Evolutionary conservation across 2,113 vertebrate genomes (phyloP).

Genomic region (Malurus elegans): DNA sequence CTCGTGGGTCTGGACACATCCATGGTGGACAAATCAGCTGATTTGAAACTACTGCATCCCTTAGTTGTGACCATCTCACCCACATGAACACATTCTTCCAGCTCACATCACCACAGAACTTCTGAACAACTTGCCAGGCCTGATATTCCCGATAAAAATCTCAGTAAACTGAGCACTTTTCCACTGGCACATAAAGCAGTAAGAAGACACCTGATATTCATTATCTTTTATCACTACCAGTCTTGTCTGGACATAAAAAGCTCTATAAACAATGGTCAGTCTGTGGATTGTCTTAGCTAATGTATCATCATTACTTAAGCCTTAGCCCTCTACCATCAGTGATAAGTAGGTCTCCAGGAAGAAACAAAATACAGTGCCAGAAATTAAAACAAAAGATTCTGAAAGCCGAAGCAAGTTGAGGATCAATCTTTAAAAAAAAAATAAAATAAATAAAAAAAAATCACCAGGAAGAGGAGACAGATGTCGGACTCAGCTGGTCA

Average conservation of each 20-base stretch:
- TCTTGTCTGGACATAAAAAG: slow-evolving; percentile 19
- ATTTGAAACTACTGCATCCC: neutral
- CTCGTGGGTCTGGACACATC: neutral
- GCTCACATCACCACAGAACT: neutral
- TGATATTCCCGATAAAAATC: neutral
- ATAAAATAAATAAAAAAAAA: neutral
- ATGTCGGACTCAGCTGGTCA: slow-evolving; percentile 30
- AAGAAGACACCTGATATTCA: slow-evolving; percentile 34
- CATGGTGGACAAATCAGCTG: neutral
- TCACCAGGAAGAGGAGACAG: slow-evolving; percentile 19
- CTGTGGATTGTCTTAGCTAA: slow-evolving; percentile 36
- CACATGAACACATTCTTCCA: neutral
- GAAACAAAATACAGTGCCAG: slow-evolving; percentile 56
- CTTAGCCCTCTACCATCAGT: neutral
- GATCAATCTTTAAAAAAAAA: neutral
- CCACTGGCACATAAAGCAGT: neutral
- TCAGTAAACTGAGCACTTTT: neutral
- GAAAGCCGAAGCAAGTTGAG: neutral
- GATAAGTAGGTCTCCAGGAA: slow-evolving; percentile 40
- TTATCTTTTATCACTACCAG: slow-evolving; percentile 58
- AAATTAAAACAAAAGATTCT: slow-evolving; percentile 41
- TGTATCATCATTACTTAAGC: slow-evolving; percentile 40
- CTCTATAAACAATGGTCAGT: slow-evolving; percentile 15
- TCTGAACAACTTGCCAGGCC: neutral
- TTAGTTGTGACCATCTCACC: neutral